Evolutionary conservation across 2,888 invertebrate species (phyloP).

Genomic region (Volucella bombylans): DNA sequence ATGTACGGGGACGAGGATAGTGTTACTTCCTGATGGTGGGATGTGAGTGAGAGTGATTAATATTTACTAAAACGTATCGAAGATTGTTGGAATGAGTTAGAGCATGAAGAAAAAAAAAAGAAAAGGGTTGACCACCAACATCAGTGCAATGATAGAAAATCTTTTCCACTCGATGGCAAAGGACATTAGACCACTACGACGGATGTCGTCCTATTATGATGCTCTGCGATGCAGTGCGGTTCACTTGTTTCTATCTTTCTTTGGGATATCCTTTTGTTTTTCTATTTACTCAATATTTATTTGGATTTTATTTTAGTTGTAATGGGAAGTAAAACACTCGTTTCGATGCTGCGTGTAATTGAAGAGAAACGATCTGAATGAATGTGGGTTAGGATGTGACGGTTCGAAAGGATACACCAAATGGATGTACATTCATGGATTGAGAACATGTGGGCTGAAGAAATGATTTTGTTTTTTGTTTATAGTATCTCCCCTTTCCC

Average conservation of each 20-base stretch:
- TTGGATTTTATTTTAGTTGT: constrained; percentile 70
- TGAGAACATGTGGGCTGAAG: not conserved
- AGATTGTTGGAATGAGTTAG: not conserved
- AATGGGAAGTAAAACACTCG: constrained; percentile 74
- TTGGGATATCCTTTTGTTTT: constrained; percentile 37
- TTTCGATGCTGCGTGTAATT: constrained; percentile 72
- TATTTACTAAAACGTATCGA: constrained; percentile 61
- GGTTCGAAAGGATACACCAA: not conserved
- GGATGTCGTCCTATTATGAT: constrained; percentile 2
- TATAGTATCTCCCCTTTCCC: not conserved
- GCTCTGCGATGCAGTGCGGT: constrained; percentile 49
- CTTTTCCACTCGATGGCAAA: constrained; percentile 61
- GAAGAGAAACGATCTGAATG: constrained; percentile 72
- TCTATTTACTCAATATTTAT: constrained; percentile 70
- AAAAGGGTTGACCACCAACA: constrained; percentile 64
- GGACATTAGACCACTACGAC: constrained; percentile 63
- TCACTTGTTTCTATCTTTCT: constrained; percentile 50
- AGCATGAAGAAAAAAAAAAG: constrained; percentile 31
- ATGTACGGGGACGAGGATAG: constrained; percentile 18
- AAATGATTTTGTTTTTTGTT: constrained; percentile 26
- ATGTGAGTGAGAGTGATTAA: constrained; percentile 62
- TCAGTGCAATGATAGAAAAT: constrained; percentile 28
- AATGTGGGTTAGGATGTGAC: constrained; percentile 55
- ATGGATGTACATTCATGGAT: too few relatives aligned
- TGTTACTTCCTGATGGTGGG: constrained; percentile 31